Percentiles rank a stretch among this genome's conserved stretches.
phyloP scores from a whole-genome alignment of 2,113 vertebrate genomes.

The Pitta sordida region DNA sequence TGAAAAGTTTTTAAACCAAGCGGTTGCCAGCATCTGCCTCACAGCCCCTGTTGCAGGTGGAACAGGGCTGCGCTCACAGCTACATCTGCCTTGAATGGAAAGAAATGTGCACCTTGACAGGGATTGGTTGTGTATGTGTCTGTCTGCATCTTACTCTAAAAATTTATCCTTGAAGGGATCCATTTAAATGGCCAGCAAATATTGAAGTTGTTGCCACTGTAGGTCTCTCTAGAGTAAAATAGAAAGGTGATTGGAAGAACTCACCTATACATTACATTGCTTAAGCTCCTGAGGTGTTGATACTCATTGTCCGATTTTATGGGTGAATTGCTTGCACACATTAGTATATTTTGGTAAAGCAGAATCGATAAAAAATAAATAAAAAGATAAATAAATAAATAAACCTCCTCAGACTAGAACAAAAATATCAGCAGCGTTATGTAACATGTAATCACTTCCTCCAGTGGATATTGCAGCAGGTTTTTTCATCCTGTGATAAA shows the following conservation, averaged over 20 bases:
- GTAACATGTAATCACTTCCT: background rate
- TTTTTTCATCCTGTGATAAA: background rate
- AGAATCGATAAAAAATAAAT: background rate
- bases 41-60: no score
- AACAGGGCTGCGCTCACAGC: no score
- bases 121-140: no score
- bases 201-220: background rate
- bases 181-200: slow-evolving; percentile 2
- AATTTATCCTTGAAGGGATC: background rate
- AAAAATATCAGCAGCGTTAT: background rate
- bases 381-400: background rate
- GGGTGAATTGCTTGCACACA: background rate
- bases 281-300: background rate
- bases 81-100: no score
- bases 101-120: no score
- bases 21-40: no score
- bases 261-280: background rate
- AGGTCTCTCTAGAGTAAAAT: background rate
- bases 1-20: no score
- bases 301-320: slow-evolving; percentile 7
- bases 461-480: background rate
- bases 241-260: background rate
- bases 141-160: background rate
- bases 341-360: background rate
- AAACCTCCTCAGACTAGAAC: background rate